Evolutionary conservation across 92 coral and sea anemone genomes (phyloP), one percentile per base, ranked within the genome.

Genomic region (Pocillopora meandrina): DNA sequence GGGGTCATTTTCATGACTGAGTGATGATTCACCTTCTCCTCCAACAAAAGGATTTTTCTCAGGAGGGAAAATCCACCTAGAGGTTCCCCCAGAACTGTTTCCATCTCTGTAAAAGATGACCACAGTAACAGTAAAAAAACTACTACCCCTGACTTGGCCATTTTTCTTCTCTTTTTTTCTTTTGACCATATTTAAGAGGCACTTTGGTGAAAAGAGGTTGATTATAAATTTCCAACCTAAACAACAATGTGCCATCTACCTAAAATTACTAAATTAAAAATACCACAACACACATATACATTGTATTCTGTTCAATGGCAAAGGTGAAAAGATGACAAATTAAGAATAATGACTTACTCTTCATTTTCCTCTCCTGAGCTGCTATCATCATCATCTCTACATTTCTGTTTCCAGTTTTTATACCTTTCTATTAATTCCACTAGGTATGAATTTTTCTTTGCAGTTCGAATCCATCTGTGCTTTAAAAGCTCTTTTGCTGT

Each of bases 281-380:
- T 42, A 42, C 52, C 52, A 42, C 52, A 42, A 42, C 52, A 7
- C 8, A 42, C 4, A 42, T 42, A 42, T 42, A 26, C 31, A 26
- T 26, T 0, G 31, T 26, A 42, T 42, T 42, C 52, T 42, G 4
- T 42, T 42, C 8, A 42, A 42, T 42, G 52, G 8, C 52, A 42
- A 42, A 42, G 52, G 8, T 42, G 8, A 42, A 42, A 2, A 42
- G 52, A 3, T 42, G 52, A 42, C 52, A 42, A 42, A 42, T 42
- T 42, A 42, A 42, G 52, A 42, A 42, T 1, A 42, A 42, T 5
- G 42, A 88, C 95, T 34, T 80, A 94, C 98, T 91, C 99, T 56
- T 87, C 95, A 93, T 92, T 93, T 5, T 97, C 99, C 12, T 95
- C 98, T 13, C 94, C 93, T 65, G 98, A 90, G 87, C 99, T 97